Evolutionary conservation across 1,140 invertebrate species (phyloP).

Genomic region (Lucilia cuprina): DNA sequence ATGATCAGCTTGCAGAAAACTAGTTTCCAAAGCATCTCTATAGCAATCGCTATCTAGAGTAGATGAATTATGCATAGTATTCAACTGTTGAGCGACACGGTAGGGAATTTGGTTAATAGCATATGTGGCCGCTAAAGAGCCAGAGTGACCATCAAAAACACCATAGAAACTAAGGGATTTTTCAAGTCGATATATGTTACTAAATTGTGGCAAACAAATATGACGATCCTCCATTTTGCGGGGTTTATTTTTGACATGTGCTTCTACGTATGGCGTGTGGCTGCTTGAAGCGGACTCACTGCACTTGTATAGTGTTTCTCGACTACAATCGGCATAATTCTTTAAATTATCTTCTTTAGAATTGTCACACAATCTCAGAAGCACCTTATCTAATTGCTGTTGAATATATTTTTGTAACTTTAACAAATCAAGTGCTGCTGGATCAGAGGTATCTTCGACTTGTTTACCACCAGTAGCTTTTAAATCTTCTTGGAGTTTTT

Average conservation of each 20-base stretch:
- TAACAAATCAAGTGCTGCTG: conserved; percentile 50
- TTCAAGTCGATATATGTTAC: conserved; percentile 46
- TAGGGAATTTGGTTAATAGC: conserved; percentile 87
- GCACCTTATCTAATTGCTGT: conserved; percentile 48
- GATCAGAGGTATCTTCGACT: conserved; percentile 13
- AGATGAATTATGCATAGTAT: neutral
- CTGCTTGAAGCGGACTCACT: neutral
- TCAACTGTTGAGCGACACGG: conserved; percentile 80
- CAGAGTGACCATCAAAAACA: conserved; percentile 96
- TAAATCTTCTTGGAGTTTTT: conserved; percentile 52
- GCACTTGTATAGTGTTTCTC: conserved; percentile 28
- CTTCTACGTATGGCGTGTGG: conserved; percentile 38
- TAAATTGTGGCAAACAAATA: conserved; percentile 52
- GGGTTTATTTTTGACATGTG: conserved; percentile 53
- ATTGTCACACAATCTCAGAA: conserved; percentile 52
- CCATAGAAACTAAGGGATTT: conserved; percentile 76
- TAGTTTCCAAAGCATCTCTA: conserved; percentile 70
- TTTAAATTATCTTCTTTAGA: conserved; percentile 46
- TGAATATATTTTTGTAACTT: conserved; percentile 54
- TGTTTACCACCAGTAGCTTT: conserved; percentile 8
- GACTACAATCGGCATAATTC: conserved; percentile 44
- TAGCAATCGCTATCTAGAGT: conserved; percentile 45
- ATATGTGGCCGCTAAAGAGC: conserved; percentile 87
- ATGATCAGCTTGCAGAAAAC: conserved; percentile 81
- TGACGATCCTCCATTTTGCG: conserved; percentile 59